Evolutionary conservation across 2,113 vertebrate species (phyloP).

Genomic region (Salminus brasiliensis): DNA sequence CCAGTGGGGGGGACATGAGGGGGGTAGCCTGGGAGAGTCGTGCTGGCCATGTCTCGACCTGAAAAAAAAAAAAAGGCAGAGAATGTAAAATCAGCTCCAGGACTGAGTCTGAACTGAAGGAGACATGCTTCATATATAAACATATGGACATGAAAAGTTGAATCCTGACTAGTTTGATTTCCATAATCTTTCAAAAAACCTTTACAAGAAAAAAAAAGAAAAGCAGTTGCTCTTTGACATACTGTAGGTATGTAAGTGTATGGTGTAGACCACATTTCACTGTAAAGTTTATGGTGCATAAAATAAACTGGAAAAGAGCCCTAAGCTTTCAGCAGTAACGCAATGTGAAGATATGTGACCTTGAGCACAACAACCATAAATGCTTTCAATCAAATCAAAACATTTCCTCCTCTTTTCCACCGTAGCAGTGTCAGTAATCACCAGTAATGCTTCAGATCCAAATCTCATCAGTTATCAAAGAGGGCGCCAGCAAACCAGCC

Average conservation of each 20-base stretch:
- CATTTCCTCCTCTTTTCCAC: constrained; percentile 14
- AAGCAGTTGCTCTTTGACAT: constrained; percentile 32
- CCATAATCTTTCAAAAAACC: neutral
- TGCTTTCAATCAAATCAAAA: constrained; percentile 11
- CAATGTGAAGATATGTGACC: constrained; percentile 30
- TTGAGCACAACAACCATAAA: constrained; percentile 37
- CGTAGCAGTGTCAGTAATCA: constrained; percentile 1
- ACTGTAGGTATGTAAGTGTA: constrained; percentile 3
- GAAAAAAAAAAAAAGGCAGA: constrained; percentile 58
- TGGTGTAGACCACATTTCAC: constrained; percentile 26
- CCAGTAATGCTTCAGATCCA: constrained; percentile 19
- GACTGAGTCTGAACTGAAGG: neutral
- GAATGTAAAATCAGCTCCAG: constrained; percentile 32
- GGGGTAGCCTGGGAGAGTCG: constrained; percentile 89
- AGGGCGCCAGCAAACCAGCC: constrained; percentile 10
- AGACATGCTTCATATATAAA: neutral
- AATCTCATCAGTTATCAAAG: constrained; percentile 39
- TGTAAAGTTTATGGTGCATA: constrained; percentile 47
- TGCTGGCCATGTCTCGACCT: constrained; percentile 92
- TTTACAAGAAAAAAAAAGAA: constrained; percentile 6
- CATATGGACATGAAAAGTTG: neutral
- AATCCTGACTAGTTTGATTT: neutral
- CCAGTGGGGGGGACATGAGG: constrained; percentile 90
- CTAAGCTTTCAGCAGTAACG: constrained; percentile 39
- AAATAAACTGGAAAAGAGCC: constrained; percentile 47